Evolutionary conservation across 2,888 invertebrate species (phyloP), one percentile per base, ranked within the genome.

Genomic region (Pheosia gnoma): DNA sequence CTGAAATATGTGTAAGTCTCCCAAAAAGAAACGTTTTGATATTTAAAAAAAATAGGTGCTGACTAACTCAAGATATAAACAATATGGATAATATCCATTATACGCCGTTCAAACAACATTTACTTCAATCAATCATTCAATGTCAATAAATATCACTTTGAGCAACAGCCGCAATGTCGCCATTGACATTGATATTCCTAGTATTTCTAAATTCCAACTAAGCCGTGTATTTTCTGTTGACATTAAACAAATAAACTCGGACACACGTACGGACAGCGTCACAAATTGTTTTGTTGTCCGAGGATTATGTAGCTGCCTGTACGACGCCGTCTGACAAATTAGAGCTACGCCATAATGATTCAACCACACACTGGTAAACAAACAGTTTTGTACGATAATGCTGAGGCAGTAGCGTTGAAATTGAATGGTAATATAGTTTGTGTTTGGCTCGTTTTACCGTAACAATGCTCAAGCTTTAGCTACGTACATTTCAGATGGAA

Each of bases 201-300:
- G 13, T 49, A n/a, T 49, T 4, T 1, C n/a, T 49, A 13, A 49
- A 49, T 13, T 49, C n/a, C 11, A 6, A n/a, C n/a, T 49, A 49
- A 49, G n/a, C n/a, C 49, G 4, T 13, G 49, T 49, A n/a, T 49
- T 49, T 49, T n/a, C 13, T 13, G 49, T 11, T n/a, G 49, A 49
- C 49, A 49, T 11, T 13, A 5, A 43, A 49, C 49, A n/a, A 47
- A 47, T 10, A 47, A 49, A 49, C 4, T 49, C 49, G 11, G 49
- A 49, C 49, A 13, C n/a, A n/a, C 49, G n/a, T 6, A 49, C 13
- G 49, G 49, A 49, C 49, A 49, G 49, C 49, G n/a, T 49, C n/a
- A n/a, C 49, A 49, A 4, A 49, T 49, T 49, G 49, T 13, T 6
- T 47, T n/a, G 10, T 41, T 6, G 10, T 47, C 47, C n/a, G n/a